These are phyloP conservation scores for Tenthredo notha DNA, from an alignment of 2,888 invertebrate species.

Conservation along the genomic window DNA sequence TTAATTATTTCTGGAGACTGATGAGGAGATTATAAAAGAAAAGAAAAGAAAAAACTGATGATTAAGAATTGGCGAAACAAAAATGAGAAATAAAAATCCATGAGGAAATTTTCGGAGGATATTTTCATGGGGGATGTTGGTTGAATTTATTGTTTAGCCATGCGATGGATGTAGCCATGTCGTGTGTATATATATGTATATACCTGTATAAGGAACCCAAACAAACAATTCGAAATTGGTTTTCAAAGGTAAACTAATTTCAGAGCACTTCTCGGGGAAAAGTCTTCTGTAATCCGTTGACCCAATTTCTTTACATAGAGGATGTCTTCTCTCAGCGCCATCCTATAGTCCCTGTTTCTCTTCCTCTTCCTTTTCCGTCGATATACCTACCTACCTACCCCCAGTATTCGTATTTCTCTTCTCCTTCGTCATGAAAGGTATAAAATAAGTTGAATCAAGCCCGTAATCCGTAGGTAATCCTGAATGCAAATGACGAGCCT, in stretches of 20 bases:
- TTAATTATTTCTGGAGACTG: neutral
- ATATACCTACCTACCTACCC: neutral
- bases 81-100: neutral
- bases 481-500: slow-evolving; percentile 70
- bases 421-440: slow-evolving; percentile 36
- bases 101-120: neutral
- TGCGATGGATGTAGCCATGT: slow-evolving; percentile 8
- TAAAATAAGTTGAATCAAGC: slow-evolving; percentile 52
- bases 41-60: neutral
- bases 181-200: neutral
- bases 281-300: slow-evolving; percentile 62
- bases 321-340: slow-evolving; percentile 7
- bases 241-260: slow-evolving; percentile 70
- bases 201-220: slow-evolving; percentile 36
- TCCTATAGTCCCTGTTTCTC: neutral
- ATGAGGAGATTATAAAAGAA: neutral
- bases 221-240: slow-evolving; percentile 65
- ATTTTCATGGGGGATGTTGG: neutral
- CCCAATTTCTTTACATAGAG: slow-evolving; percentile 62
- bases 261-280: slow-evolving; percentile 59
- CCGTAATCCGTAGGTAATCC: slow-evolving; percentile 63
- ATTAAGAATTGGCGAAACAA: neutral
- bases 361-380: neutral
- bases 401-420: slow-evolving; percentile 11
- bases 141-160: slow-evolving; percentile 19